Percentiles rank a stretch among this genome's conserved stretches.
These are phyloP conservation scores for Andricus grossulariae DNA, from an alignment of 1,140 invertebrate genomes.

Conservation along the genomic window DNA sequence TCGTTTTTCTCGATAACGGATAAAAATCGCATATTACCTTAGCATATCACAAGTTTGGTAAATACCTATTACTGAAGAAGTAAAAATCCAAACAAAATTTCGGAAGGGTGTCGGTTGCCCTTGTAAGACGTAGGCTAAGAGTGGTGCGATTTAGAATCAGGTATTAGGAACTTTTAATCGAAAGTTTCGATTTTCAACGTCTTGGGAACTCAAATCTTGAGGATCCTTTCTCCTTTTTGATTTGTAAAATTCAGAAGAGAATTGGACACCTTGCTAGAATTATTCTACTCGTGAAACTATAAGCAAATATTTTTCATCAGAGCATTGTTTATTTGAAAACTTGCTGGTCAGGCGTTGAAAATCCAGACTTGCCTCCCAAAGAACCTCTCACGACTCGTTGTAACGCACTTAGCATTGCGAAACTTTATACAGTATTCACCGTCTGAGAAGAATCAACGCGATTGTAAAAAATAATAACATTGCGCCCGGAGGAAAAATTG, in stretches of 20 bases:
- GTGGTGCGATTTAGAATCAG: constrained; percentile 24
- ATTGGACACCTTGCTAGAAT: too few species aligned
- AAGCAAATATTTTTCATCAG: too few species aligned
- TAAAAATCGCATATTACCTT: too few species aligned
- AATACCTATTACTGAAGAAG: too few species aligned
- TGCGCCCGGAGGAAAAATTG: not conserved
- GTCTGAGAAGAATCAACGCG: not conserved
- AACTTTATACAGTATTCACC: constrained; percentile 19
- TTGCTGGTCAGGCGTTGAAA: constrained; percentile 1
- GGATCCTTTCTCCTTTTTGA: too few species aligned
- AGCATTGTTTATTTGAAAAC: not conserved
- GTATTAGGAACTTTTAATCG: not conserved
- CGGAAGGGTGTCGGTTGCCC: too few species aligned
- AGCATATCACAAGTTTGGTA: too few species aligned
- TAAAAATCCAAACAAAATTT: too few species aligned
- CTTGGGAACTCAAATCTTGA: not conserved
- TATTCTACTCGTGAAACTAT: too few species aligned
- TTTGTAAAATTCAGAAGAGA: too few species aligned
- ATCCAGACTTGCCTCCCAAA: constrained; percentile 16
- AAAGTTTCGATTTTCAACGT: not conserved
- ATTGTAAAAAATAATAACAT: constrained; percentile 8
- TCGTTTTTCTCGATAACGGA: too few species aligned
- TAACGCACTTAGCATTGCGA: constrained; percentile 11
- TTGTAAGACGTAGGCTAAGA: constrained; percentile 1
- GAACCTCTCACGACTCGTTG: constrained; percentile 8